Conservation (phyloP, 2,888 invertebrate genomes). For the Ferrisia virgata region DNA sequence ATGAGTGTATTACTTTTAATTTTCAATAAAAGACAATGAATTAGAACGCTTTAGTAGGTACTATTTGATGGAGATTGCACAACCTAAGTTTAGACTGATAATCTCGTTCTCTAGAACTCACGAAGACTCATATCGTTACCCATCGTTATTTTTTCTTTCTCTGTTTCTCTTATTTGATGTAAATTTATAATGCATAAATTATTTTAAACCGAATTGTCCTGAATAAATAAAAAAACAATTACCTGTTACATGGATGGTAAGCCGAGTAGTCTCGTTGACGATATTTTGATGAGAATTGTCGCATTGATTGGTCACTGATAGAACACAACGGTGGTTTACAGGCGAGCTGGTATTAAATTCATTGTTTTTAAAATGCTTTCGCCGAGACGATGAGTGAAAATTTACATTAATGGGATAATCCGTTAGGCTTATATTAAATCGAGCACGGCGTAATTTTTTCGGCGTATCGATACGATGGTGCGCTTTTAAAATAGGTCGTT, state of each 20-base stretch:
- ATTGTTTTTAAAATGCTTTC: not conserved
- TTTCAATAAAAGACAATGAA: no score
- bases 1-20: no score
- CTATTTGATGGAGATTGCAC: no score
- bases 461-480: not conserved
- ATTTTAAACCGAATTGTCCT: no score
- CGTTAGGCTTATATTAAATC: not conserved
- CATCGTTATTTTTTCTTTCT: no score
- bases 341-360: not conserved
- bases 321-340: not conserved
- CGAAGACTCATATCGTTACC: no score
- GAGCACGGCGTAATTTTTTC: not conserved
- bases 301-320: not conserved
- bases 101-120: no score
- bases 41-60: no score
- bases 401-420: conserved; percentile 30
- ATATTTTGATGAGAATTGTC: not conserved
- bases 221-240: not conserved
- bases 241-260: not conserved
- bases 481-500: conserved; percentile 8
- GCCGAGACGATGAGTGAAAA: not conserved
- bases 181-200: no score
- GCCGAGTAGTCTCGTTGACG: not conserved
- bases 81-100: no score
- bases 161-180: no score